A percentile compares a stretch with the other conserved stretches of the same genome.
phyloP scores from a whole-genome alignment of 1,140 invertebrate genomes.

The Drosophila lacertosa region DNA sequence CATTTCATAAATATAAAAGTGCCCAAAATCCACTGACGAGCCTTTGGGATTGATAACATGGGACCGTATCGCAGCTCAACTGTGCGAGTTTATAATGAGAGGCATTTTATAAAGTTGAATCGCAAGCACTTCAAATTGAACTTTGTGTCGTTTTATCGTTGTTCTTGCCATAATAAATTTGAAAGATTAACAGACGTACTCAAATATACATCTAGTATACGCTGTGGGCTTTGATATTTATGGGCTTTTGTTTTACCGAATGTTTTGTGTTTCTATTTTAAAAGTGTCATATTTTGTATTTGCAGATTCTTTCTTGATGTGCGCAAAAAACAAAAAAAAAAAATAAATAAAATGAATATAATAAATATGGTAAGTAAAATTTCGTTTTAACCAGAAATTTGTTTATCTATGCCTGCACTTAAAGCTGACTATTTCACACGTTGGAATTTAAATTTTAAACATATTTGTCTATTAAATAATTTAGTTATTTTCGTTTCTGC shows the following conservation, averaged over 20 bases:
- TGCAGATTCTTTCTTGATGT: too few relatives aligned
- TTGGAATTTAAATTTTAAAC: too few relatives aligned
- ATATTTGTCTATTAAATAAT: too few relatives aligned
- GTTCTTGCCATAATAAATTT: conserved; percentile 4
- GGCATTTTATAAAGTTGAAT: conserved; percentile 35
- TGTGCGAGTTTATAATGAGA: conserved; percentile 35
- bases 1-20: conserved; percentile 64
- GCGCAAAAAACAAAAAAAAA: too few relatives aligned
- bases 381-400: too few relatives aligned
- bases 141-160: conserved; percentile 18
- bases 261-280: neutral
- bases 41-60: conserved; percentile 40
- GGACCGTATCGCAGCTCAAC: neutral
- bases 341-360: too few relatives aligned
- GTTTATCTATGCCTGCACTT: too few relatives aligned
- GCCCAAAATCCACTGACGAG: conserved; percentile 51
- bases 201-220: neutral
- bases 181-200: neutral
- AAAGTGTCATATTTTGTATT: too few relatives aligned
- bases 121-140: conserved; percentile 39
- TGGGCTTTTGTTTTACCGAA: neutral
- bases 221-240: neutral
- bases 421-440: too few relatives aligned
- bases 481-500: too few relatives aligned
- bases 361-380: too few relatives aligned